These are phyloP conservation scores for Lasius platythorax DNA, from an alignment of 2,888 invertebrate species.

Conservation along the genomic window DNA sequence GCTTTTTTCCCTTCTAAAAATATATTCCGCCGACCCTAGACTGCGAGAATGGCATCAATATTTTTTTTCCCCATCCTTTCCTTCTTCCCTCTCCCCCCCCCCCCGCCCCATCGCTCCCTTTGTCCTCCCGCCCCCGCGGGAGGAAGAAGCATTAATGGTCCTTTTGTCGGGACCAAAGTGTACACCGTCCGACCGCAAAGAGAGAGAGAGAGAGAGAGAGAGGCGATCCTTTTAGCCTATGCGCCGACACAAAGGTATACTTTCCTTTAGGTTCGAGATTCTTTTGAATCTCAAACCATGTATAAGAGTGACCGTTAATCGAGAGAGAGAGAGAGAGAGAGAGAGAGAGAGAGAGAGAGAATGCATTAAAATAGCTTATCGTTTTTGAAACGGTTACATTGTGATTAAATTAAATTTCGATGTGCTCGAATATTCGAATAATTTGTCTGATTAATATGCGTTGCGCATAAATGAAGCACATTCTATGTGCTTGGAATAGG, in stretches of 20 bases:
- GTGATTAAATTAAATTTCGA: slow-evolving; percentile 41
- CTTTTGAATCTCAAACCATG: slow-evolving; percentile 33
- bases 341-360: not conserved
- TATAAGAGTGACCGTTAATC: not conserved
- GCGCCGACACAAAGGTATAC: slow-evolving; percentile 54
- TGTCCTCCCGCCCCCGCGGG: slow-evolving; percentile 39
- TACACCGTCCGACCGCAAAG: slow-evolving; percentile 62
- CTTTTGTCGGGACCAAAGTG: slow-evolving; percentile 73
- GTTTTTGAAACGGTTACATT: slow-evolving; percentile 17
- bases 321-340: not conserved
- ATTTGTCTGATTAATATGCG: not conserved
- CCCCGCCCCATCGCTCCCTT: no score
- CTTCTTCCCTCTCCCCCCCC: not conserved
- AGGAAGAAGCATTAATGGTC: slow-evolving; percentile 75
- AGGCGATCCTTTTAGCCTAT: slow-evolving; percentile 58
- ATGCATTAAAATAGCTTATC: slow-evolving; percentile 20
- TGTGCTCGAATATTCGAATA: slow-evolving; percentile 11
- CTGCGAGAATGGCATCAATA: slow-evolving; percentile 52
- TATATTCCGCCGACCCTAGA: slow-evolving; percentile 78
- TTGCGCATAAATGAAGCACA: not conserved
- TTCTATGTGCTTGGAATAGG: not conserved
- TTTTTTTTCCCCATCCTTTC: slow-evolving; percentile 49
- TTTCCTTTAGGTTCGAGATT: slow-evolving; percentile 40
- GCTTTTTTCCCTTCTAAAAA: slow-evolving; percentile 76
- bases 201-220: not conserved